phyloP scores from a whole-genome alignment of 2,888 invertebrate species.

The Cactoblastis cactorum region DNA sequence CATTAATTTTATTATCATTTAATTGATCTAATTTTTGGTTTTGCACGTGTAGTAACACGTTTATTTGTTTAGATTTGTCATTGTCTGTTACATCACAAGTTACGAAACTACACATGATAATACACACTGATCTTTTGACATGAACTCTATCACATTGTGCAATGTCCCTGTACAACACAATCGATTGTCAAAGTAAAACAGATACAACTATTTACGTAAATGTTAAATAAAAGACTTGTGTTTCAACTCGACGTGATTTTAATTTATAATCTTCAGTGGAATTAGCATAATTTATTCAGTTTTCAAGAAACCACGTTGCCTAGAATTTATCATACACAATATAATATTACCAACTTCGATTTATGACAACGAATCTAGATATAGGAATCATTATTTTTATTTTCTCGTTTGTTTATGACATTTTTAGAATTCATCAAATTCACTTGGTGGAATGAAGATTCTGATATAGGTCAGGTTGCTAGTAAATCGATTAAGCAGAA shows the following conservation, averaged over 20 bases:
- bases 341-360: neutral
- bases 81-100: neutral
- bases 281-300: conserved; percentile 1
- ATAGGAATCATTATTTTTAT: no score
- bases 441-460: no score
- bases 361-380: no score
- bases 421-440: no score
- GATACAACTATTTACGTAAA: neutral
- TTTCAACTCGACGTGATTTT: neutral
- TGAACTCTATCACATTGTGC: conserved; percentile 1
- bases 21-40: neutral
- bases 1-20: neutral
- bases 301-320: neutral
- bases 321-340: neutral
- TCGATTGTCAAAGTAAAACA: neutral
- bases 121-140: neutral
- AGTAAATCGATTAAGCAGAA: no score
- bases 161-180: neutral
- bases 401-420: no score
- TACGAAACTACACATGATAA: neutral
- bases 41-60: neutral
- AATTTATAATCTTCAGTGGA: neutral
- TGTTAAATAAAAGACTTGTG: conserved; percentile 1
- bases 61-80: neutral
- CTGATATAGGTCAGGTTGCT: no score